Base-by-base conservation (phyloP, 2,797 vertebrate genomes). In the Selene dorsalis region DNA sequence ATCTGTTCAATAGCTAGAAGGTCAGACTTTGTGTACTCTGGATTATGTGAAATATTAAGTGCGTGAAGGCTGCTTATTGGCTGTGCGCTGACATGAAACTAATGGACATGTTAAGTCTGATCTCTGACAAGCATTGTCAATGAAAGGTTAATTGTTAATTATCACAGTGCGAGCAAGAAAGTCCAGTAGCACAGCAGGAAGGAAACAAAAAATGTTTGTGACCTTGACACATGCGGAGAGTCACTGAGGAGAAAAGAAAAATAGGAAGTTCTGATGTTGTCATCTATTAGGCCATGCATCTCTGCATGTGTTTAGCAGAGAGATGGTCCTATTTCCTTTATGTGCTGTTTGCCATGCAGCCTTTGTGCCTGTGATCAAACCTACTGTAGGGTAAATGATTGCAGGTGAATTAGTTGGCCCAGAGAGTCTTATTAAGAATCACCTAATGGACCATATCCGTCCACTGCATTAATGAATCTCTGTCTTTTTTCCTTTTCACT, bases 121-220 rank as follows among this genome's bases (percentile, higher is more conserved):
- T 67, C 77, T 79, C 66, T 77, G 82, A 91, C 91, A 84, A 88
- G 75, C 50, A 24, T 72, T 76, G 79, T 80, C 50, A 39, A 87
- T 77, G 79, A 81, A 89, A 87, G 91, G 90, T 88, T 91, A 89
- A 94, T 87, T 85, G 82, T 89, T 89, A 85, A 87, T 89, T 86
- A 87, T 77, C 70, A 72, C 59, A 50, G 28, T 17, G 35, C 53
- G 18, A 10, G 22, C 50, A 79, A 65, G 71, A 82, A 80, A 82
- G 28, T 67, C 38, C 69, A 82, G 30, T 38, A 59, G 53, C 74
- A 43, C 55, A 71, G 60, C 53, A 38, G 65, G 47, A 71, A 66
- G 35, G 60, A 69, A 85, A 57, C 62, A 57, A 60, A 63, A 53
- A 59, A 22, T 39, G 66, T 79, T 69, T 53, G 56, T 83, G 69